A percentile compares a stretch with the other conserved stretches of the same genome.
These are phyloP conservation scores for Protonemura montana DNA, from an alignment of 2,888 invertebrate genomes.

Conservation along the genomic window DNA sequence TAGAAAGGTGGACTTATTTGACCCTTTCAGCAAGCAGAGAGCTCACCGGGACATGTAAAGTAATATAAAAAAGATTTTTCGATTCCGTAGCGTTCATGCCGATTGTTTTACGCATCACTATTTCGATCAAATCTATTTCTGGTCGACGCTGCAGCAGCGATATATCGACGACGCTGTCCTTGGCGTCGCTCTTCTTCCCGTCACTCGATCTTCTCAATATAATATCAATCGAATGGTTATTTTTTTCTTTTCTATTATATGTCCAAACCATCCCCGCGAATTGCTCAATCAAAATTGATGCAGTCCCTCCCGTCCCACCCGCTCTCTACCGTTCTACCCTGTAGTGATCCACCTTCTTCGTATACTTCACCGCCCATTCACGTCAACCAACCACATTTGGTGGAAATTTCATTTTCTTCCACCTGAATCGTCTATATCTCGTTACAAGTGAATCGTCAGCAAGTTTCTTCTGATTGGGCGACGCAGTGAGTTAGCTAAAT, in stretches of 20 bases:
- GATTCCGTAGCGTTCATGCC: background rate
- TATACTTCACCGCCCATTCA: slow-evolving; percentile 13
- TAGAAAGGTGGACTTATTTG: background rate
- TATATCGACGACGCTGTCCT: background rate
- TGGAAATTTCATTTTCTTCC: slow-evolving; percentile 25
- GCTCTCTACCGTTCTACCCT: background rate
- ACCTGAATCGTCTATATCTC: slow-evolving; percentile 30
- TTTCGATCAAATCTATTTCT: background rate
- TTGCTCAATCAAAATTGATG: slow-evolving; percentile 42
- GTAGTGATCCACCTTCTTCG: background rate
- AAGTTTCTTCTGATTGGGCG: background rate
- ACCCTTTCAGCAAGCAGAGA: background rate
- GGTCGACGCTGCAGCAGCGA: background rate
- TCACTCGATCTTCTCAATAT: slow-evolving; percentile 29
- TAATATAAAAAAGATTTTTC: slow-evolving; percentile 2
- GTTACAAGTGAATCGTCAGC: background rate
- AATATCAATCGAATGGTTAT: slow-evolving; percentile 35
- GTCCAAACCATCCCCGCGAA: slow-evolving; percentile 40
- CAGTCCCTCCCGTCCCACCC: background rate
- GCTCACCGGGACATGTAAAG: background rate
- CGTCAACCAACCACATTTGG: slow-evolving; percentile 25
- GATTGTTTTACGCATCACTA: slow-evolving; percentile 12
- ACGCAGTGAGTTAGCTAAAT: background rate
- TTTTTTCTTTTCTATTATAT: slow-evolving; percentile 36
- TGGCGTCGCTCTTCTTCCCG: slow-evolving; percentile 34